Evolutionary conservation across 1,140 invertebrate species (phyloP), one percentile per base, ranked within the genome.

Genomic region (Drosophila asahinai): DNA sequence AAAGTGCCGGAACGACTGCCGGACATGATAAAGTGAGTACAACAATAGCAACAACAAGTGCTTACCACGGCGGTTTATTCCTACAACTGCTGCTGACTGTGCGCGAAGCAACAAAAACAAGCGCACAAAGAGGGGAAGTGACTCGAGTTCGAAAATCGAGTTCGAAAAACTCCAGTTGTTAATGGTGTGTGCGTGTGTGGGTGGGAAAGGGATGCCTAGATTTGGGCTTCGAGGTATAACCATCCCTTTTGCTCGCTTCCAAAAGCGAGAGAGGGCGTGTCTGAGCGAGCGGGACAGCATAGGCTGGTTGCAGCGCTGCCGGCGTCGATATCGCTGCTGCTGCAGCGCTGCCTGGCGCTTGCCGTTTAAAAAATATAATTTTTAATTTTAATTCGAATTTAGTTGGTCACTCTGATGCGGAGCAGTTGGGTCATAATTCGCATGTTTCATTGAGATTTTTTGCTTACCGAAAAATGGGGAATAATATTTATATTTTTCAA

Each of bases 1-100:
- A 91, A 92, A 84, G 89, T 93, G 57, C 64, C 84, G 83, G 91
- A 93, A 92, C 92, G 92, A 83, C 91, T 93, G 86, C 92, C 92
- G 77, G 92, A 93, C 84, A 72, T 93, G 78, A 91, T 93, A 86
- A 93, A 92, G 92, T 93, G 86, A 92, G 92, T 93, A 76, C 75
- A 74, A 81, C 52, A 74, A 66, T 17, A 74, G 78, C 33, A 59
- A 54, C 57, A 62, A 51, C 62, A 78, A 67, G 61, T 82, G 64
- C 65, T 55, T 67, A 61, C 54, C 68, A 52, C 22, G 70, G 71
- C 40, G 75, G 71, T 52, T 66, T 55, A 65, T 61, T 15, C 14
- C 19, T 25, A 54, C 33, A 36, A 54, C 51, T 54, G 52, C 65
- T 63, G 57, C 65, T 58, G 57, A 73, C 57, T 65, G n/a, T 55